Conservation (phyloP, 1,140 invertebrate genomes). For the Heliconius himera region DNA sequence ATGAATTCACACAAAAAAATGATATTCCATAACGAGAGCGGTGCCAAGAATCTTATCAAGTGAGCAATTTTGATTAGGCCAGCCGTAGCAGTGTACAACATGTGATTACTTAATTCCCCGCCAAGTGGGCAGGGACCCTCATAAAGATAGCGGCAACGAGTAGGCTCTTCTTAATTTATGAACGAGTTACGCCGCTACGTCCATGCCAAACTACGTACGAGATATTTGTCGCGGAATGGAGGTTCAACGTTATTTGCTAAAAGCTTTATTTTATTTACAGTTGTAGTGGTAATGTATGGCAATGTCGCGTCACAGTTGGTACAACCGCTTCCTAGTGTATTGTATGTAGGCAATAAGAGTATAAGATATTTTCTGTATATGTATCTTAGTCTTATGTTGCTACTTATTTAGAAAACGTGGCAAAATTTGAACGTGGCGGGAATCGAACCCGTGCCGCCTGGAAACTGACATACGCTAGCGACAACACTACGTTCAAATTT, state of each 20-base stretch:
- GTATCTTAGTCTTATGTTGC: too few relatives aligned
- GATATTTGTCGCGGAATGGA: slow-evolving; percentile 23
- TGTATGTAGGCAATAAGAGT: too few relatives aligned
- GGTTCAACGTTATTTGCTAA: not conserved
- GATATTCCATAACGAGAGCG: slow-evolving; percentile 13
- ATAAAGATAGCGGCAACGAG: slow-evolving; percentile 70
- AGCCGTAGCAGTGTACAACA: slow-evolving; percentile 40
- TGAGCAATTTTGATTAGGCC: slow-evolving; percentile 44
- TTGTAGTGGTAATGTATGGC: not conserved
- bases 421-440: too few relatives aligned
- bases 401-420: too few relatives aligned
- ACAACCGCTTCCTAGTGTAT: not conserved
- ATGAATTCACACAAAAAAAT: slow-evolving; percentile 10
- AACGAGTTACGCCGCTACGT: slow-evolving; percentile 44
- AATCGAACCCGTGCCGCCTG: too few relatives aligned
- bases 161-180: slow-evolving; percentile 60
- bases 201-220: slow-evolving; percentile 44
- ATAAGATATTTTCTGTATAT: too few relatives aligned
- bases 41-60: slow-evolving; percentile 40
- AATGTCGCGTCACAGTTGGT: not conserved
- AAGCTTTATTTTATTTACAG: slow-evolving; percentile 16
- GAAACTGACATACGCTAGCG: too few relatives aligned
- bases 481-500: too few relatives aligned
- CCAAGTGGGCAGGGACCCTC: slow-evolving; percentile 64
- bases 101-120: slow-evolving; percentile 69